Percentiles rank a stretch among this genome's conserved stretches.
These are phyloP conservation scores for Buceros bicornis DNA, from an alignment of 2,797 vertebrate genomes.

Conservation along the genomic window DNA sequence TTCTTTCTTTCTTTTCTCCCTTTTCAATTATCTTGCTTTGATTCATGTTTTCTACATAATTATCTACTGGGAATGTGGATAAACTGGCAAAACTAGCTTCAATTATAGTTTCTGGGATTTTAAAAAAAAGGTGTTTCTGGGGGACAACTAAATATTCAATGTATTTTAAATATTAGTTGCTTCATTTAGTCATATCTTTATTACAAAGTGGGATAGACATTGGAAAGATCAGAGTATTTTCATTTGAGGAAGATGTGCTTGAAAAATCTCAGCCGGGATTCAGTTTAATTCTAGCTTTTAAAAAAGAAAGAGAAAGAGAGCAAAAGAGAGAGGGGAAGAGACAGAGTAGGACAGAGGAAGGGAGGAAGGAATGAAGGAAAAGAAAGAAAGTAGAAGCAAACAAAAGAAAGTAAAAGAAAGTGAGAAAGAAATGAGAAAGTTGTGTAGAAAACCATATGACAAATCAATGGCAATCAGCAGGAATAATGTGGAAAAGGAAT, in stretches of 20 bases:
- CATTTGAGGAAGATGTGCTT: background rate
- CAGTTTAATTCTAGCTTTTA: background rate
- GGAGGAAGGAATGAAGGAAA: background rate
- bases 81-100: background rate
- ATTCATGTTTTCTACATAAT: background rate
- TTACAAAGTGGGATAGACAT: background rate
- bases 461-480: background rate
- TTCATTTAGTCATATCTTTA: background rate
- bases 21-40: conserved; percentile 34
- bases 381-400: background rate
- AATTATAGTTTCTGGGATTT: background rate
- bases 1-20: background rate
- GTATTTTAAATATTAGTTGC: background rate
- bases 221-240: background rate
- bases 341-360: rapidly evolving
- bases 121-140: background rate
- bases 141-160: background rate
- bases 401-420: background rate
- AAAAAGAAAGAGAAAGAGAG: background rate
- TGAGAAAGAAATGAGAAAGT: background rate
- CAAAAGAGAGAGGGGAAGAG: background rate
- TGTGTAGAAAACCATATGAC: background rate
- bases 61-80: background rate
- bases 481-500: background rate
- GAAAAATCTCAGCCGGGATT: background rate